These are phyloP conservation scores for Hoplostethus atlanticus DNA, from an alignment of 2,797 vertebrate genomes.

Conservation along the genomic window DNA sequence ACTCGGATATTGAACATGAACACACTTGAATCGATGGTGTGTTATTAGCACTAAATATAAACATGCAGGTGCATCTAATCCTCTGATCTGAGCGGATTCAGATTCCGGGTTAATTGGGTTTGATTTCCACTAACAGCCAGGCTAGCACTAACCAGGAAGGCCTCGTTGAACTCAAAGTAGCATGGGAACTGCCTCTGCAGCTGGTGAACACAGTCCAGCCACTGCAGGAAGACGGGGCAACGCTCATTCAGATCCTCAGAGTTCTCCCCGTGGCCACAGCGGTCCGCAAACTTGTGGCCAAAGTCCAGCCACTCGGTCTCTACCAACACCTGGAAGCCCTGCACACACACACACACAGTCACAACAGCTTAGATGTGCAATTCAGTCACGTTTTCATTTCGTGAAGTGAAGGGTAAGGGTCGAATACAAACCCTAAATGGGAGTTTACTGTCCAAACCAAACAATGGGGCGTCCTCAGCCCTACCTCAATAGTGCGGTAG, in stretches of 20 bases:
- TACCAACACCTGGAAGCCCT: conserved; percentile 97
- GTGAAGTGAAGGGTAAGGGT: too few species aligned
- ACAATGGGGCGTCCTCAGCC: conserved; percentile 1
- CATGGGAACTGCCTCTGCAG: conserved; percentile 99
- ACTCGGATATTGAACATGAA: conserved; percentile 7
- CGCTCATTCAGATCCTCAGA: conserved; percentile 97
- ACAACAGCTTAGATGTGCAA: neutral
- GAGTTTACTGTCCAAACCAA: too few species aligned
- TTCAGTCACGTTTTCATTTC: too few species aligned
- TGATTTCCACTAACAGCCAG: neutral
- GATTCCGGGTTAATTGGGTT: neutral
- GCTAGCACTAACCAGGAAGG: conserved; percentile 91
- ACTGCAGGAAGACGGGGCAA: conserved; percentile 98
- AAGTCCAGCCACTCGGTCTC: conserved; percentile 99
- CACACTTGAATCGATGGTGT: neutral
- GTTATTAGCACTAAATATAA: neutral
- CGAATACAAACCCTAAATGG: too few species aligned
- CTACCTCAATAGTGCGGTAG: conserved; percentile 96
- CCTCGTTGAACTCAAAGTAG: conserved; percentile 99
- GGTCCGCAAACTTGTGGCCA: conserved; percentile 98
- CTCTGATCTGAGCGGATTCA: neutral
- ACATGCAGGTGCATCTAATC: neutral
- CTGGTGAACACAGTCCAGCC: conserved; percentile 98
- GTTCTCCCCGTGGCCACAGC: conserved; percentile 96
- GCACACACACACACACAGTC: neutral